Conservation (phyloP, 2,888 invertebrate species). For the Scaptomyza tumidula region DNA sequence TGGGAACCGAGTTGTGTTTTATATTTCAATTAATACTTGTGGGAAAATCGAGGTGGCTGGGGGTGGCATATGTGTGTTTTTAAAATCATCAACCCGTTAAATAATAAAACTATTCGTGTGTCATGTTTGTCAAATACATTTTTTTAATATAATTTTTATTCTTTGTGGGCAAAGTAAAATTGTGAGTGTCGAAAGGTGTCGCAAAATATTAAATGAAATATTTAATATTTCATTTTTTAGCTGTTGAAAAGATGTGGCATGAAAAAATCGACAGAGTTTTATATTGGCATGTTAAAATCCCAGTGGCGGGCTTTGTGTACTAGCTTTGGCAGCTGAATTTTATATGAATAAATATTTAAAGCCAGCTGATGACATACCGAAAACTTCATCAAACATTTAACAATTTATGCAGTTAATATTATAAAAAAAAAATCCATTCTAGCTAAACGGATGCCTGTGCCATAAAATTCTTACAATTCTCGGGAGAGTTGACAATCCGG, state of each 20-base stretch:
- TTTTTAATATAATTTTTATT: slow-evolving; percentile 13
- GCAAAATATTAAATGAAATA: slow-evolving; percentile 29
- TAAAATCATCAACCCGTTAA: slow-evolving; percentile 37
- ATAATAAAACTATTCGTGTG: slow-evolving; percentile 34
- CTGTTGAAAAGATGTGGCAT: neutral
- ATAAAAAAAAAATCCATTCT: neutral
- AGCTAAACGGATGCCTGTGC: slow-evolving; percentile 16
- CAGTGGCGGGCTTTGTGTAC: slow-evolving; percentile 14
- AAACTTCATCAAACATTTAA: slow-evolving; percentile 13
- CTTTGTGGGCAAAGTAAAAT: neutral
- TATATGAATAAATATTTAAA: slow-evolving; percentile 34
- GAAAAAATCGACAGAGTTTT: slow-evolving; percentile 9
- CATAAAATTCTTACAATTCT: slow-evolving; percentile 13
- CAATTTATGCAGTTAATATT: neutral
- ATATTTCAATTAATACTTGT: slow-evolving; percentile 8
- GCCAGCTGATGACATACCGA: slow-evolving; percentile 11
- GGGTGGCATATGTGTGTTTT: slow-evolving; percentile 6
- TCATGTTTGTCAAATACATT: slow-evolving; percentile 31
- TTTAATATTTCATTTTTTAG: slow-evolving; percentile 21
- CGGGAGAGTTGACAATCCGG: slow-evolving; percentile 5
- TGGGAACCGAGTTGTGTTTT: slow-evolving; percentile 2
- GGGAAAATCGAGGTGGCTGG: neutral
- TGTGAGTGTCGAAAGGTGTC: slow-evolving; percentile 25
- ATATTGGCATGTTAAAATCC: slow-evolving; percentile 30
- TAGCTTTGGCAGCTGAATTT: slow-evolving; percentile 20